phyloP scores from a whole-genome alignment of 2,113 vertebrate species.

The Carassius auratus region DNA sequence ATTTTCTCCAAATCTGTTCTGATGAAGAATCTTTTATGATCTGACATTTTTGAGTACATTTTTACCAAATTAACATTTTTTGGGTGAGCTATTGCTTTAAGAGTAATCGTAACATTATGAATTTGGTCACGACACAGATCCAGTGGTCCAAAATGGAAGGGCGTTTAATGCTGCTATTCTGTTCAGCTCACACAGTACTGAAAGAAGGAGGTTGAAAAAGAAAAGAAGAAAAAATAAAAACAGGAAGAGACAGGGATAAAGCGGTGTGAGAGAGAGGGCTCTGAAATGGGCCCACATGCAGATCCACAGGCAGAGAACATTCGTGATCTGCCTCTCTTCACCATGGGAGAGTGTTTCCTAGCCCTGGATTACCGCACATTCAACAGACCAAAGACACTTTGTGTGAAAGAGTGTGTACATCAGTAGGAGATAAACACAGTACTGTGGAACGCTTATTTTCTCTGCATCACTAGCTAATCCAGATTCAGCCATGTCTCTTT shows the following conservation, averaged over 20 bases:
- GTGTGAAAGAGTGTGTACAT: background rate
- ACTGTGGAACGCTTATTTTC: conserved; percentile 4
- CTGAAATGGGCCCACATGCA: conserved; percentile 58
- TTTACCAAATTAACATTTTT: background rate
- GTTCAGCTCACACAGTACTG: background rate
- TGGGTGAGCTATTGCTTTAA: background rate
- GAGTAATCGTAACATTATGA: background rate
- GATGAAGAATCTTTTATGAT: background rate
- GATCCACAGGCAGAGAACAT: conserved; percentile 61
- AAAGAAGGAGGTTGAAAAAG: background rate
- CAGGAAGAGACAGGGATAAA: background rate
- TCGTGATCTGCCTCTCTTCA: conserved; percentile 59
- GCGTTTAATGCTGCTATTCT: background rate
- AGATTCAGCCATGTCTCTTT: background rate
- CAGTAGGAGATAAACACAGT: background rate
- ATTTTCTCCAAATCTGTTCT: background rate
- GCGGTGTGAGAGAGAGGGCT: conserved; percentile 29
- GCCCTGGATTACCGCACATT: conserved; percentile 59
- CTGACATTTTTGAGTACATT: background rate
- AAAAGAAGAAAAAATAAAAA: background rate
- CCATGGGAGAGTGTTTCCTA: conserved; percentile 60
- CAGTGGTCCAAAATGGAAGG: conserved; percentile 7
- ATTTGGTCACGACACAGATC: background rate
- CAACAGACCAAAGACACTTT: conserved; percentile 36
- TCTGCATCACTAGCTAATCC: conserved; percentile 7